phyloP scores from a whole-genome alignment of 2,888 invertebrate genomes.

The Nomada ruficornis region DNA sequence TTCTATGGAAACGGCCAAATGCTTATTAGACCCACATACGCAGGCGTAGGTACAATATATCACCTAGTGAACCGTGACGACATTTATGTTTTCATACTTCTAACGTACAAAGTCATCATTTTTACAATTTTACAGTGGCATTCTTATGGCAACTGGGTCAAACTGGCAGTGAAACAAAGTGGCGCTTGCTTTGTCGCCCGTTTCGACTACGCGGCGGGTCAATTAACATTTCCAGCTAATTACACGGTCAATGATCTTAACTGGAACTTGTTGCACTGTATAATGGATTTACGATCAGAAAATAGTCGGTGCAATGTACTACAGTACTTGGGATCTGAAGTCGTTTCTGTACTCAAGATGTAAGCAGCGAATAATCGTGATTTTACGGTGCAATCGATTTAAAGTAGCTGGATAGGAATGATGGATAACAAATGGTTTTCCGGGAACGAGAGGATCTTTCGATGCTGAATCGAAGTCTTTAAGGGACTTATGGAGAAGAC shows the following conservation, averaged over 20 bases:
- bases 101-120: constrained; percentile 61
- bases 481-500: too few relatives aligned
- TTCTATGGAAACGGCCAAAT: constrained; percentile 62
- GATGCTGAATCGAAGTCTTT: too few relatives aligned
- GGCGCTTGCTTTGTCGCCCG: constrained; percentile 16
- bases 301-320: not conserved
- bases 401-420: too few relatives aligned
- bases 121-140: constrained; percentile 53
- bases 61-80: constrained; percentile 62
- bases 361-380: too few relatives aligned
- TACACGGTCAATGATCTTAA: constrained; percentile 43
- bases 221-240: constrained; percentile 42
- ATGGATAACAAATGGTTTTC: too few relatives aligned
- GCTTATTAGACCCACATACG: constrained; percentile 57
- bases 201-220: not conserved
- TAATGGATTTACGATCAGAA: constrained; percentile 14
- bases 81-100: constrained; percentile 65
- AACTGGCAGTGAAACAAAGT: constrained; percentile 42
- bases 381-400: too few relatives aligned
- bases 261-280: constrained; percentile 16
- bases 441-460: too few relatives aligned
- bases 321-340: not conserved
- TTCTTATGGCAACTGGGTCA: constrained; percentile 59
- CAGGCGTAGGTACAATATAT: constrained; percentile 48
- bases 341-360: not conserved